Evolutionary conservation across 2,797 vertebrate species (phyloP).

Genomic region (Muraenolepis orangiensis): DNA sequence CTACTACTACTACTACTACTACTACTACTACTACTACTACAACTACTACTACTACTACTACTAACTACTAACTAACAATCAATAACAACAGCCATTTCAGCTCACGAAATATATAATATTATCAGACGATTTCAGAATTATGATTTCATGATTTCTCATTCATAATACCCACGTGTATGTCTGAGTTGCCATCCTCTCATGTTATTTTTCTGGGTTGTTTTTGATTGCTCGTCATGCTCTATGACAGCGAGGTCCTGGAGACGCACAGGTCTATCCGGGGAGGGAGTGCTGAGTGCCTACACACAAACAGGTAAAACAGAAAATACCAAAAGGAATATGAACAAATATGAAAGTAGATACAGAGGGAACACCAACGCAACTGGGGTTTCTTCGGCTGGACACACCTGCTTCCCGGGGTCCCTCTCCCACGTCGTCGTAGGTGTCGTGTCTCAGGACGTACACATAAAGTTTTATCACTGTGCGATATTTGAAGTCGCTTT

Average conservation of each 20-base stretch:
- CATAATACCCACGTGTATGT: conserved; percentile 73
- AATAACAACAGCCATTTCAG: conserved; percentile 48
- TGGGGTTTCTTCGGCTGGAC: background rate
- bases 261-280: conserved; percentile 97
- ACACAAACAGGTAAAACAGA: conserved; percentile 93
- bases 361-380: background rate
- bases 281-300: conserved; percentile 98
- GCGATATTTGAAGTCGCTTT: background rate
- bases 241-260: conserved; percentile 97
- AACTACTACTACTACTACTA: conserved; percentile 55
- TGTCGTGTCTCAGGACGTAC: background rate
- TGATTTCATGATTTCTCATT: conserved; percentile 70
- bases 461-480: background rate
- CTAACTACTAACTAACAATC: conserved; percentile 66
- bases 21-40: conserved; percentile 32
- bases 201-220: conserved; percentile 67
- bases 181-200: conserved; percentile 74
- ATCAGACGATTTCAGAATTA: conserved; percentile 51
- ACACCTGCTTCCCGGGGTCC: background rate
- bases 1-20: background rate
- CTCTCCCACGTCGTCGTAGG: too few relatives aligned
- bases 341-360: background rate
- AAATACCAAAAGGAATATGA: conserved; percentile 3
- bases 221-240: conserved; percentile 81
- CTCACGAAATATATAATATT: conserved; percentile 36